These are phyloP conservation scores for Picathartes gymnocephalus DNA, from an alignment of 2,113 vertebrate genomes.

Conservation along the genomic window DNA sequence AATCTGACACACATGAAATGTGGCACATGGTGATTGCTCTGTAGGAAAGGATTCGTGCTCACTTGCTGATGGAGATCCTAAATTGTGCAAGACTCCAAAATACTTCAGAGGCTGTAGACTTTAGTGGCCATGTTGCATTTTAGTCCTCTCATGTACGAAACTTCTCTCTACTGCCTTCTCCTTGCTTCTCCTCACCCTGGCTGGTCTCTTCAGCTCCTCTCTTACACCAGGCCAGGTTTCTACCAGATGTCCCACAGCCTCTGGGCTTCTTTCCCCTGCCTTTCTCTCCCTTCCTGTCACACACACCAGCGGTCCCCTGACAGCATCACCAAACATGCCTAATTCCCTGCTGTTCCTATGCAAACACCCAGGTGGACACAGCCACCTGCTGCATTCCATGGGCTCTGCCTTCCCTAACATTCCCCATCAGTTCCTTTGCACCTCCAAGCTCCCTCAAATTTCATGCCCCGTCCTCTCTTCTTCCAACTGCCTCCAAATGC, in stretches of 20 bases:
- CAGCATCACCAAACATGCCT: background rate
- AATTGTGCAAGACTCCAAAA: background rate
- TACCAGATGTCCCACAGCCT: background rate
- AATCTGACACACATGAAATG: background rate
- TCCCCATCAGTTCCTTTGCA: background rate
- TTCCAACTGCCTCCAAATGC: background rate
- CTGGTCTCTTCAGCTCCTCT: background rate
- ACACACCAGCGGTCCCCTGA: background rate
- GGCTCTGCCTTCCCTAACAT: background rate
- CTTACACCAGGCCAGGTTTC: background rate
- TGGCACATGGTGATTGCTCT: background rate
- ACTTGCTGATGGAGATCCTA: background rate
- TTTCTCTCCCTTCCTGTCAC: background rate
- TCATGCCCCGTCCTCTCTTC: background rate
- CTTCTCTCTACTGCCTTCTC: background rate
- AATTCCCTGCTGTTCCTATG: background rate
- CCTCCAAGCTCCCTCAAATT: background rate
- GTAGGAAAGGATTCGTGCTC: background rate
- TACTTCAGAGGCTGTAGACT: background rate
- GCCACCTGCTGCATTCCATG: accelerated
- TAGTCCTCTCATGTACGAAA: background rate
- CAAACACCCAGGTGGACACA: accelerated
- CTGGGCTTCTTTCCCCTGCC: background rate
- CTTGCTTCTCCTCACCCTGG: background rate
- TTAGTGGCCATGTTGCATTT: background rate